These are phyloP conservation scores for Drosophila merina DNA, from an alignment of 2,888 invertebrate species.

Conservation along the genomic window DNA sequence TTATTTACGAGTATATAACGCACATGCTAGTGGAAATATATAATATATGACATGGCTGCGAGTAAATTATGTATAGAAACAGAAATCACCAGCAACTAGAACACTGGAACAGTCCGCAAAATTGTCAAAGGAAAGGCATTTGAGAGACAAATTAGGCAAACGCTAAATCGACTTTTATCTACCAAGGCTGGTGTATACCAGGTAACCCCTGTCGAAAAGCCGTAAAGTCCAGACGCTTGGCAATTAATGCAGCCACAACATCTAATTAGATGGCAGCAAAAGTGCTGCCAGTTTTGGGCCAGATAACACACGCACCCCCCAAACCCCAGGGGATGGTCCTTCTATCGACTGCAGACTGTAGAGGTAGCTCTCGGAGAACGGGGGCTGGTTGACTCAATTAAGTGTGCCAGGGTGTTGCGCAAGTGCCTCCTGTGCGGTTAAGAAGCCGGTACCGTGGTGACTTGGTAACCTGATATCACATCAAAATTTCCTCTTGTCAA, in stretches of 20 bases:
- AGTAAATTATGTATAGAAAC: conserved; percentile 10
- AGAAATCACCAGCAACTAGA: not conserved
- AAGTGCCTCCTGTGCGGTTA: conserved; percentile 49
- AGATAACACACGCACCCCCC: conserved; percentile 61
- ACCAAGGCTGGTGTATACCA: conserved; percentile 2
- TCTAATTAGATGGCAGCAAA: conserved; percentile 75
- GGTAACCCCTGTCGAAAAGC: conserved; percentile 45
- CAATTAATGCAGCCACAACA: conserved; percentile 73
- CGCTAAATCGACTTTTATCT: conserved; percentile 63
- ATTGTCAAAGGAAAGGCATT: conserved; percentile 31
- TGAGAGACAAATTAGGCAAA: conserved; percentile 50
- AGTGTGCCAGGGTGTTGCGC: conserved; percentile 52
- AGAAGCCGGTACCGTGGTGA: conserved; percentile 43
- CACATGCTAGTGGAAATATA: conserved; percentile 10
- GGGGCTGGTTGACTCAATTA: conserved; percentile 55
- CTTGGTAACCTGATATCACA: conserved; percentile 28
- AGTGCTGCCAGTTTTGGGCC: conserved; percentile 48
- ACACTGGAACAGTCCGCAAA: not conserved
- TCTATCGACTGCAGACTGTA: conserved; percentile 2
- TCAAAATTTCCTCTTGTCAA: conserved; percentile 33
- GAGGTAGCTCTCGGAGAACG: conserved; percentile 5
- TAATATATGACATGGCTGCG: conserved; percentile 5
- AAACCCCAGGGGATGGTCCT: conserved; percentile 13
- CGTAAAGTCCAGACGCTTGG: conserved; percentile 64
- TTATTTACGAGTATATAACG: conserved; percentile 51